Base-by-base conservation (phyloP, 2,113 vertebrate genomes). In the Petromus typicus region DNA sequence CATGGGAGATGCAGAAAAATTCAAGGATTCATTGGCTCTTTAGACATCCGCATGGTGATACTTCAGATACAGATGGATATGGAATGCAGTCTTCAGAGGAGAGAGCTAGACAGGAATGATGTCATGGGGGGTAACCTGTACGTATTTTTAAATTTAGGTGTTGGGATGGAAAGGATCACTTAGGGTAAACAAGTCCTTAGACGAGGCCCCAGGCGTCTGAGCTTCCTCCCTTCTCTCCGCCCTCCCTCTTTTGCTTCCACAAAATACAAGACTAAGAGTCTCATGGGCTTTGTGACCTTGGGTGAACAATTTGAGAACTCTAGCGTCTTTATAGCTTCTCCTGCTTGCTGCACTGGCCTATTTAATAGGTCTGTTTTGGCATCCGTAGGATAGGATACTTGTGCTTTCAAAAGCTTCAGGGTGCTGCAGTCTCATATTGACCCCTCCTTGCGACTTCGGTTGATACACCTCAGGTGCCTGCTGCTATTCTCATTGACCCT, bases 351-450 rank as follows among this genome's bases (percentile, higher is more conserved):
- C 54, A 3, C 22, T 67, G 94, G 25, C 32, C 37, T 45, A 37
- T 69, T 84, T 85, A 7, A n/a, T 59, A 6, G 59, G 20, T 91
- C 63, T 97, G 0, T 71, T 80, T 79, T 90, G 84, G 37, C 27
- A 27, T 71, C 43, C 43, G 11, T 86, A 40, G 40, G 7, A 54
- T 17, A 90, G 67, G 63, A 5, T 14, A 66, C 57, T 91, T 69
- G 45, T 84, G 34, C 61, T 93, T 92, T 86, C 27, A 85, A 59
- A 89, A 95, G n/a, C 67, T 93, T 71, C 34, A 13, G 63, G 69
- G 23, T 83, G 34, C 48, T 94, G 0, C 14, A 16, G 83, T 84
- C 40, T 80, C 51, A 63, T 57, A 56, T 89, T 22, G 48, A 32
- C 80, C 40, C 4, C 34, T 91, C 76, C 69, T 56, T 32, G 45